Conservation (phyloP, 2,888 invertebrate species). For the Leptinotarsa tumamoca region DNA sequence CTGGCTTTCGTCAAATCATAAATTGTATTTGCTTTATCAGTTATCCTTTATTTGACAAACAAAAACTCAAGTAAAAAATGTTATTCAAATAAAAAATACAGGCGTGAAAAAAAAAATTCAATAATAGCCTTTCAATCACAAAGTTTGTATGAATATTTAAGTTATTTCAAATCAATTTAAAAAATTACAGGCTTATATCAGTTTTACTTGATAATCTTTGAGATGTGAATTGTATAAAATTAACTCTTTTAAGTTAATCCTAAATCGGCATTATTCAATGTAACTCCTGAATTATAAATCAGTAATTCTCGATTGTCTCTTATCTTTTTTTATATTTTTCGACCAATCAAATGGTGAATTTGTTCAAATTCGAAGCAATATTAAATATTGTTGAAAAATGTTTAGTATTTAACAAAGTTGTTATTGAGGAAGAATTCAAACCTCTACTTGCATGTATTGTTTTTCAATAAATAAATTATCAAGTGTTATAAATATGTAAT, state of each 20-base stretch:
- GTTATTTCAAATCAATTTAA: too few relatives aligned
- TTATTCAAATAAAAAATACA: too few relatives aligned
- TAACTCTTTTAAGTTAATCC: slow-evolving; percentile 10
- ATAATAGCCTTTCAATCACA: too few relatives aligned
- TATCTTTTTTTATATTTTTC: slow-evolving; percentile 38
- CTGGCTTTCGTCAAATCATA: too few relatives aligned
- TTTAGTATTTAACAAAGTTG: background rate
- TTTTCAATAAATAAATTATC: slow-evolving; percentile 40
- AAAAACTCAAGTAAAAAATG: too few relatives aligned
- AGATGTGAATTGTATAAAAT: slow-evolving; percentile 9
- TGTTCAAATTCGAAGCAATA: slow-evolving; percentile 53
- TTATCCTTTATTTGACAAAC: too few relatives aligned
- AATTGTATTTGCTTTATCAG: too few relatives aligned
- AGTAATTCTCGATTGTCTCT: slow-evolving; percentile 45
- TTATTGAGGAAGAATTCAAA: slow-evolving; percentile 28
- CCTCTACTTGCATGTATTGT: slow-evolving; percentile 41
- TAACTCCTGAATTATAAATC: background rate
- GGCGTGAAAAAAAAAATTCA: too few relatives aligned
- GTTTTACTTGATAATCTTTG: background rate
- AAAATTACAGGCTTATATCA: too few relatives aligned
- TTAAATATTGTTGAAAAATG: slow-evolving; percentile 38
- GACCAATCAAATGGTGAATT: slow-evolving; percentile 32
- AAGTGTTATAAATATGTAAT: slow-evolving; percentile 34
- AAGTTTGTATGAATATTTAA: too few relatives aligned
- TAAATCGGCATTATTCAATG: slow-evolving; percentile 42